These are phyloP conservation scores for Pomatorhinus ruficollis DNA, from an alignment of 2,113 vertebrate species.

Conservation along the genomic window DNA sequence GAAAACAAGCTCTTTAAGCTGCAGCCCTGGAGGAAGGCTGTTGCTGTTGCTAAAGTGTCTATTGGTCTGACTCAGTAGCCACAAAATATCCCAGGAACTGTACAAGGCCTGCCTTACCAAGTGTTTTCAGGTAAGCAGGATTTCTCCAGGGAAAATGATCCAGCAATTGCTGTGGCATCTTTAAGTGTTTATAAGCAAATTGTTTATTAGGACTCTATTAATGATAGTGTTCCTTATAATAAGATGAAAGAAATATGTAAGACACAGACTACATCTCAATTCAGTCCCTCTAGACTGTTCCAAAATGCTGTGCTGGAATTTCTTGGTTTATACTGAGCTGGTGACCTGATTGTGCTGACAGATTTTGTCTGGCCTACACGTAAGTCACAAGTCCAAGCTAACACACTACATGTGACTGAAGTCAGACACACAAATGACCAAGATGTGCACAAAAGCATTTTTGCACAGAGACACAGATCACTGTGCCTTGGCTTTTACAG, in stretches of 20 bases:
- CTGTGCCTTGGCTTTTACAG: background rate
- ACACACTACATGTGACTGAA: background rate
- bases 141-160: background rate
- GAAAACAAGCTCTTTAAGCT: background rate
- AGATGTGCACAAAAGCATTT: background rate
- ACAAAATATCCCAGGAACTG: background rate
- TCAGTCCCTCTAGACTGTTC: background rate
- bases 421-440: background rate
- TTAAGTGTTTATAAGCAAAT: background rate
- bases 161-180: background rate
- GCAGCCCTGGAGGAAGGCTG: background rate
- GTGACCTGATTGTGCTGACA: background rate
- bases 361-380: background rate
- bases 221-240: background rate
- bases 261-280: background rate
- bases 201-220: background rate
- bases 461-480: background rate
- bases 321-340: background rate
- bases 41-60: background rate
- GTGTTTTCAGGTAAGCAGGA: background rate
- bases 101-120: background rate
- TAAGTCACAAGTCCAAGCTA: background rate
- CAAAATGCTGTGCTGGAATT: background rate
- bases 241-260: background rate
- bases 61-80: background rate